phyloP scores from a whole-genome alignment of 2,113 vertebrate species.

The Rattus norvegicus region DNA sequence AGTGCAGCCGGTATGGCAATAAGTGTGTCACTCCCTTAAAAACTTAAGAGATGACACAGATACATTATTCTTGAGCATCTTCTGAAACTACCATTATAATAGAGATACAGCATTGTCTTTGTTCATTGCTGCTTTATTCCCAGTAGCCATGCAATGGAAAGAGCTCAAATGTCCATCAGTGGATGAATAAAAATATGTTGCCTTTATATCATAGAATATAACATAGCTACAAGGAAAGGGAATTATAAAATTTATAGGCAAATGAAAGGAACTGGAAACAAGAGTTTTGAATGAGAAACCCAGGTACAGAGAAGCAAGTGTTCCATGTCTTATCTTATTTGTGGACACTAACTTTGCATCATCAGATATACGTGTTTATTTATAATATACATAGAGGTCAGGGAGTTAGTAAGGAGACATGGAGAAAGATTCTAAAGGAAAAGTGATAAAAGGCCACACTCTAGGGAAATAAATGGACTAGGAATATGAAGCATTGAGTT shows the following conservation, averaged over 20 bases:
- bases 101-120: neutral
- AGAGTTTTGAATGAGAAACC: neutral
- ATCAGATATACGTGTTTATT: neutral
- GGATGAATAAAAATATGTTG: neutral
- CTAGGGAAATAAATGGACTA: neutral
- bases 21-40: neutral
- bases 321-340: neutral
- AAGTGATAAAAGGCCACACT: neutral
- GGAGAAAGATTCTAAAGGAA: neutral
- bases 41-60: neutral
- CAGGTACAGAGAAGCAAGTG: neutral
- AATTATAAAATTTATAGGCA: neutral
- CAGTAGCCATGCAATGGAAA: neutral
- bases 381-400: neutral
- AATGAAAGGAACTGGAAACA: neutral
- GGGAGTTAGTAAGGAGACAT: neutral
- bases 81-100: neutral
- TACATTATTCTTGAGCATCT: neutral
- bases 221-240: neutral
- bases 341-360: neutral
- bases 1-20: neutral
- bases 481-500: neutral
- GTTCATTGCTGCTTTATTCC: neutral
- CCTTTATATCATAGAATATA: neutral
- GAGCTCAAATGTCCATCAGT: neutral